Evolutionary conservation across 2,113 vertebrate genomes (phyloP), one percentile per base, ranked within the genome.

Genomic region (Lamprotornis superbus): DNA sequence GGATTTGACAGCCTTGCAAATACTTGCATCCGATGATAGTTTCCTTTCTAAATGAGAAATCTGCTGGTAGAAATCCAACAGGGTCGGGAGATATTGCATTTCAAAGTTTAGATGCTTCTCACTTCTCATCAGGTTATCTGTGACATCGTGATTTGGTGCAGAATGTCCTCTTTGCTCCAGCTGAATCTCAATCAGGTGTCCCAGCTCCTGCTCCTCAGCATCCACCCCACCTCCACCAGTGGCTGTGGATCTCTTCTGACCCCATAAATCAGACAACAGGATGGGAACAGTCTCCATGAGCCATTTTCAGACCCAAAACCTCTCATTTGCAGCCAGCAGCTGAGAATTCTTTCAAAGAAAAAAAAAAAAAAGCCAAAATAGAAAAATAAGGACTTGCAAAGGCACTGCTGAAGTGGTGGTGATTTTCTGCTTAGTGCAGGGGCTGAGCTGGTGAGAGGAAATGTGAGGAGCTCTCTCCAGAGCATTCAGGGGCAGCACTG

Each of bases 1-100:
- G 64, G 83, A 76, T 92, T 89, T 93, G 88, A 83, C 79, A 83
- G 27, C 63, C 31, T 83, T 93, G 89, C 85, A 83, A 88, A 90
- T 47, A 20, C 31, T 11, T 3, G 11, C 50, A 60, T 77, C 46
- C 2, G 6, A 67, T 0, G 4, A 53, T 12, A 13, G 30, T 81
- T 92, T 77, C 74, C 67, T 59, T 67, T 92, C 75, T 93, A 80
- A 84, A 92, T 93, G 42, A 86, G 55, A 88, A 74, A 83, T 86
- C 50, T 83, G 6, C 52, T 88, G 71, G 80, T 86, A 49, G 49
- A 40, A 92, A 80, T 69, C 75, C 71, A 69, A 4, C 5, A 61
- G 23, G 46, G 71, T 86, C 18, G 21, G 76, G 31, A 70, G 31
- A 65, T 59, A 42, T 0, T 27, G 27, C 21, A 30, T 80, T 88